Conservation (phyloP, 2,888 invertebrate species). For the Norana najaformis region DNA sequence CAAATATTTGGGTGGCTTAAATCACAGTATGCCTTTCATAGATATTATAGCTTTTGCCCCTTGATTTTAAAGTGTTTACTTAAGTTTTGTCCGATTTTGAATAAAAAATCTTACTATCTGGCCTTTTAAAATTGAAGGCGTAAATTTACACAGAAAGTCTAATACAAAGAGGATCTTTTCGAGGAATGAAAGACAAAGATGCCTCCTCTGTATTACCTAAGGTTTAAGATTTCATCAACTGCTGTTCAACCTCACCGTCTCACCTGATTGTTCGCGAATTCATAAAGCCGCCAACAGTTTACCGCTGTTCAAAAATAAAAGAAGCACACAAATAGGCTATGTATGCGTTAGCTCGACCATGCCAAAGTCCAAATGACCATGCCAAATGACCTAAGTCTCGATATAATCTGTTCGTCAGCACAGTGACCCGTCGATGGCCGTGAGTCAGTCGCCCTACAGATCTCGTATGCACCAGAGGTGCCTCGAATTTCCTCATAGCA, state of each 20-base stretch:
- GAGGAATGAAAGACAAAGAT: no score
- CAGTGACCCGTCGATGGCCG: not conserved
- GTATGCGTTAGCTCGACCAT: not conserved
- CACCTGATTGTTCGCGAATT: not conserved
- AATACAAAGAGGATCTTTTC: no score
- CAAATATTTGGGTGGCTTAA: no score
- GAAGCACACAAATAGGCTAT: not conserved
- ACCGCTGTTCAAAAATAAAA: not conserved
- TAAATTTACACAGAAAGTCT: no score
- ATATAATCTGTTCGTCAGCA: not conserved
- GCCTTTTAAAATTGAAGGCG: not conserved
- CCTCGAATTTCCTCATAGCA: not conserved
- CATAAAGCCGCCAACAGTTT: constrained; percentile 1
- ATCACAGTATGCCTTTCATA: no score
- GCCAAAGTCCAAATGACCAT: no score
- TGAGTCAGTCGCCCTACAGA: not conserved
- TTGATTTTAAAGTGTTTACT: not conserved
- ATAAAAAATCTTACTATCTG: not conserved
- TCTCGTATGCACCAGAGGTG: not conserved
- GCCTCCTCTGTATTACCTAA: no score
- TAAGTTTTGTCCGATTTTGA: not conserved
- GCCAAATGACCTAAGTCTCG: no score
- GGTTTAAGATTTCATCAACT: not conserved
- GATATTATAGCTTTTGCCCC: not conserved
- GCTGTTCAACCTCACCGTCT: no score